phyloP scores from a whole-genome alignment of 2,113 vertebrate genomes.

The Poeciliopsis turrubarensis region DNA sequence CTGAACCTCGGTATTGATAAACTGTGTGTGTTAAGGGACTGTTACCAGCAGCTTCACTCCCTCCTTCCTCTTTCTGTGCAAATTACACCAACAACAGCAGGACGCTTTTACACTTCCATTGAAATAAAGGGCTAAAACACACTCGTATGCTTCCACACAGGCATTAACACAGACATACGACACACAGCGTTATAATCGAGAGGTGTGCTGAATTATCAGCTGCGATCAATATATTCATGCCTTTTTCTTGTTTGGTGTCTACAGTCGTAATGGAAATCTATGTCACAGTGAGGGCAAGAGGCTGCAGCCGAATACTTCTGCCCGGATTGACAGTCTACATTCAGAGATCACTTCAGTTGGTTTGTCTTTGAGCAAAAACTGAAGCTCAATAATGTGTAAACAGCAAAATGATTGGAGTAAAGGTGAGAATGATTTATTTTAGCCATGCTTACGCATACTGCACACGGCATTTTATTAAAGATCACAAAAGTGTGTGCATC shows the following conservation, averaged over 20 bases:
- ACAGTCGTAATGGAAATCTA: conserved; percentile 56
- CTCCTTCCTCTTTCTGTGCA: conserved; percentile 1
- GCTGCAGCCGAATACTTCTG: conserved; percentile 34
- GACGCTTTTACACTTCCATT: conserved; percentile 27
- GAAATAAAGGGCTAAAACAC: conserved; percentile 27
- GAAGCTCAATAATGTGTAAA: conserved; percentile 17
- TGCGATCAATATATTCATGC: conserved; percentile 66
- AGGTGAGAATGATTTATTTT: conserved; percentile 27
- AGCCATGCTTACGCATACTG: conserved; percentile 52
- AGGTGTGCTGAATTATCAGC: conserved; percentile 55
- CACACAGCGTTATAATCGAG: conserved; percentile 46
- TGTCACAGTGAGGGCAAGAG: conserved; percentile 42
- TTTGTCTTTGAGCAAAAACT: conserved; percentile 38
- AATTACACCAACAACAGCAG: conserved; percentile 40
- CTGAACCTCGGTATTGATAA: conserved; percentile 54
- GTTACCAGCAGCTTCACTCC: conserved; percentile 32
- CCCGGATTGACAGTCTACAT: conserved; percentile 53
- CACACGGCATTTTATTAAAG: conserved; percentile 52
- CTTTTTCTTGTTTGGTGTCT: conserved; percentile 65
- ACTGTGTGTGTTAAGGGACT: conserved; percentile 56
- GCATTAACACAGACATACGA: conserved; percentile 42
- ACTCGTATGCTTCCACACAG: conserved; percentile 6
- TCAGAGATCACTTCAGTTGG: conserved; percentile 50
- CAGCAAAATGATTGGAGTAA: conserved; percentile 11
- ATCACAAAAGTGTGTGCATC: conserved; percentile 38